Conservation (phyloP, 2,797 vertebrate species). For the Siniperca undulata region DNA sequence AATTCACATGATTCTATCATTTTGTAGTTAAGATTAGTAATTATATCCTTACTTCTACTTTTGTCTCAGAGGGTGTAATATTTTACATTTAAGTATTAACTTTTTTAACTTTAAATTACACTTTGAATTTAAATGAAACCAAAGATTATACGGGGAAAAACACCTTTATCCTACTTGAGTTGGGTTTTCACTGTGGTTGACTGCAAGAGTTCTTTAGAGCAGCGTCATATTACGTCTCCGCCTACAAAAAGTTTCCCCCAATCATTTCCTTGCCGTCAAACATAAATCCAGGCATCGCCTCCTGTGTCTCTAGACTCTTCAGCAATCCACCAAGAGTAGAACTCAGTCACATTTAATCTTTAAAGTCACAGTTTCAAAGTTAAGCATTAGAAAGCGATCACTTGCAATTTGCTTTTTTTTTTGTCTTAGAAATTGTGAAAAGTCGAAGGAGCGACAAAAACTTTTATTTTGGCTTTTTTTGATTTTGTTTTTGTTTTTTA, state of each 20-base stretch:
- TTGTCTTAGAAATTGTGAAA: constrained; percentile 32
- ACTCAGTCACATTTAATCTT: constrained; percentile 18
- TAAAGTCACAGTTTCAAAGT: constrained; percentile 50
- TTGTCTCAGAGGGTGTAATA: accelerated
- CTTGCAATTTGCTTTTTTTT: constrained; percentile 46
- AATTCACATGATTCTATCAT: background rate
- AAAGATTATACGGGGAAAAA: constrained; percentile 28
- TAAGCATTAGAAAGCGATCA: constrained; percentile 35
- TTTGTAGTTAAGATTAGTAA: background rate
- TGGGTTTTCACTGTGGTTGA: constrained; percentile 67
- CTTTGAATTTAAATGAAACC: constrained; percentile 23
- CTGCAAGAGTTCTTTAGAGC: constrained; percentile 43
- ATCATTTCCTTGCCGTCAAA: constrained; percentile 70
- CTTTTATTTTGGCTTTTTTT: constrained; percentile 37
- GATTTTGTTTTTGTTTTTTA: constrained; percentile 17
- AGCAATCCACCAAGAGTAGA: constrained; percentile 51
- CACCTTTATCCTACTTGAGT: constrained; percentile 28
- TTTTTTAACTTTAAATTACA: constrained; percentile 2
- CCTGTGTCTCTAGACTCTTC: constrained; percentile 65
- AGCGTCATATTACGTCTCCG: constrained; percentile 80
- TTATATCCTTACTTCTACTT: no score
- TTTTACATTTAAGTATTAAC: background rate
- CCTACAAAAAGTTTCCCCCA: constrained; percentile 70
- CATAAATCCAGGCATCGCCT: constrained; percentile 79
- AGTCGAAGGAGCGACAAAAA: constrained; percentile 56